Conservation (phyloP, 1,140 invertebrate species). For the Macrotrachela quadricornifera region DNA sequence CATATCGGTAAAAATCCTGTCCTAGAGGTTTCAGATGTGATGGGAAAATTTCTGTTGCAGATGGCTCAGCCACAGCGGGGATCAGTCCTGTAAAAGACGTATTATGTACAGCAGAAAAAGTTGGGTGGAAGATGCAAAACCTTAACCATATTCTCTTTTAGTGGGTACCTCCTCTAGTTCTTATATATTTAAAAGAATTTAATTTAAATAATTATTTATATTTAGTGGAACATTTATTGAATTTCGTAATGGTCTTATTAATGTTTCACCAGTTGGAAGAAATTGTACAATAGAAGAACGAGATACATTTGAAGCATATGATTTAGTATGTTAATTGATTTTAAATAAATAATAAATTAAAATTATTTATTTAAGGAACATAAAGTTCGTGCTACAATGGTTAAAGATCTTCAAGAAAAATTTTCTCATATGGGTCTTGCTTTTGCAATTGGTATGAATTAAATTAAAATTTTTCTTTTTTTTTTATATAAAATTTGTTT, state of each 20-base stretch:
- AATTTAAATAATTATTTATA: slow-evolving; percentile 1
- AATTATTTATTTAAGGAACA: slow-evolving; percentile 34
- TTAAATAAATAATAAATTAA: background rate
- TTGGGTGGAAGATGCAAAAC: no score
- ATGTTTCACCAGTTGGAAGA: slow-evolving; percentile 78
- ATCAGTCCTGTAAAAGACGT: no score
- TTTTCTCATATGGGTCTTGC: slow-evolving; percentile 48
- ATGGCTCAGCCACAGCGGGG: no score
- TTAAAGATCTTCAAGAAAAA: slow-evolving; percentile 51
- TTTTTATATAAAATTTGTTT: background rate
- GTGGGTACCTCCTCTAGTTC: no score
- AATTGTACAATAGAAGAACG: slow-evolving; percentile 62
- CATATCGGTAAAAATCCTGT: no score
- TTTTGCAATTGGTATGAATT: slow-evolving; percentile 37
- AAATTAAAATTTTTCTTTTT: background rate
- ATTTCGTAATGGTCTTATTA: slow-evolving; percentile 79
- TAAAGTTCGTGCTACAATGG: slow-evolving; percentile 60
- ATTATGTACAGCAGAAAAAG: no score
- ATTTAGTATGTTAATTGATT: slow-evolving; percentile 34
- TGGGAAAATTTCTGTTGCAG: no score
- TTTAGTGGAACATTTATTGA: slow-evolving; percentile 70
- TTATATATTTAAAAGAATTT: slow-evolving; percentile 55
- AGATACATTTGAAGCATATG: slow-evolving; percentile 62
- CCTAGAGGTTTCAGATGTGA: no score
- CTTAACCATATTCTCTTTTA: no score